Evolutionary conservation across 2,888 invertebrate genomes (phyloP).

Genomic region (Toxonevra muliebris): DNA sequence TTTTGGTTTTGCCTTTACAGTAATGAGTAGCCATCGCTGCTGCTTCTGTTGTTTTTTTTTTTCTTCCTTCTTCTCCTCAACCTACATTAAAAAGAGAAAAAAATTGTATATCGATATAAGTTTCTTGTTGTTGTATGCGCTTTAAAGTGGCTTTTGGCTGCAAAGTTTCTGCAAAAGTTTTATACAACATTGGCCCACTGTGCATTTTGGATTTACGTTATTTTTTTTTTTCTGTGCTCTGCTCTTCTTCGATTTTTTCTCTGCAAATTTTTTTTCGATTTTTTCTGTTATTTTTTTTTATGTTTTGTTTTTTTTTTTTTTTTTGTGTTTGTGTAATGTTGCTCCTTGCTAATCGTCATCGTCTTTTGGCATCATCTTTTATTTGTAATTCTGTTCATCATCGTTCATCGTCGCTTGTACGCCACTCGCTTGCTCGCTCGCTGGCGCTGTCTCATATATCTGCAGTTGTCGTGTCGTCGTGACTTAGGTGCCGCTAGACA

Average conservation of each 20-base stretch:
- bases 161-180: constrained; percentile 4
- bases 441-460: constrained; percentile 52
- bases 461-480: constrained; percentile 11
- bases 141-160: constrained; percentile 15
- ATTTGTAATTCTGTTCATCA: constrained; percentile 64
- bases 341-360: constrained; percentile 56
- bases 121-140: not conserved
- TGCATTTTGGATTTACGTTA: constrained; percentile 33
- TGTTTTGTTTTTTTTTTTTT: constrained; percentile 16
- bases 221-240: constrained; percentile 34
- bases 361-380: constrained; percentile 63
- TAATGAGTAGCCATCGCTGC: no score
- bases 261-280: constrained; percentile 36
- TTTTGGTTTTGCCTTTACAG: no score
- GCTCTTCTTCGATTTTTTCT: constrained; percentile 38
- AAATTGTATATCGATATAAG: not conserved
- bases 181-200: constrained; percentile 30
- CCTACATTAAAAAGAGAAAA: constrained; percentile 14
- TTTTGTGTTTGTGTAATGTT: constrained; percentile 17
- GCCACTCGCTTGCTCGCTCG: constrained; percentile 26
- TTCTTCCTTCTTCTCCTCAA: constrained; percentile 4
- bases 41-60: not conserved
- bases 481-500: constrained; percentile 50
- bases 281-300: constrained; percentile 46
- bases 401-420: constrained; percentile 41